These are phyloP conservation scores for Tenrec ecaudatus DNA, from an alignment of 2,113 vertebrate genomes.

Conservation along the genomic window DNA sequence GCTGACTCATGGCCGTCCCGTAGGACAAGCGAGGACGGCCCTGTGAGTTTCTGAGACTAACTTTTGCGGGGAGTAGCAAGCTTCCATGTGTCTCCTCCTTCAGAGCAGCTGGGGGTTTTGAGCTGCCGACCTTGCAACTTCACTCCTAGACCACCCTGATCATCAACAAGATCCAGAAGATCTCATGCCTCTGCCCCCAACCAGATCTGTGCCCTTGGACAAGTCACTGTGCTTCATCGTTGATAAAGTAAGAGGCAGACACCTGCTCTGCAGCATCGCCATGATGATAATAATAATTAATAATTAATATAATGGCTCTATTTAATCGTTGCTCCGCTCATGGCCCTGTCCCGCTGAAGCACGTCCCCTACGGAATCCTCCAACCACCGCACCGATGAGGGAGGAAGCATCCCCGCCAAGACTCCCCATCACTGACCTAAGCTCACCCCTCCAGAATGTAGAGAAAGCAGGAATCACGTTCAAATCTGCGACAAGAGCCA, in stretches of 20 bases:
- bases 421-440: neutral
- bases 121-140: too few relatives aligned
- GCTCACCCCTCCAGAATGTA: neutral
- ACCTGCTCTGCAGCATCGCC: neutral
- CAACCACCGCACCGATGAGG: neutral
- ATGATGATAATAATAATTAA: neutral
- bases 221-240: neutral
- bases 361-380: neutral
- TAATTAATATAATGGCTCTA: neutral
- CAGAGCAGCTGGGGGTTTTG: too few relatives aligned
- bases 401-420: neutral
- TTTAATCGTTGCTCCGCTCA: neutral
- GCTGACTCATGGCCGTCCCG: too few relatives aligned
- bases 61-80: too few relatives aligned
- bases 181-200: neutral
- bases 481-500: neutral
- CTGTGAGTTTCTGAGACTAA: too few relatives aligned
- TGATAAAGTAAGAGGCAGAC: slow-evolving; percentile 31
- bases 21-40: too few relatives aligned
- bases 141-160: too few relatives aligned
- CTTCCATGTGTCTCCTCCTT: too few relatives aligned
- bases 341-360: neutral
- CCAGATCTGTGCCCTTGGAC: neutral
- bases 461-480: neutral
- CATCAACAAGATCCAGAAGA: slow-evolving; percentile 37